Evolutionary conservation across 2,888 invertebrate genomes (phyloP), one percentile per base, ranked within the genome.

Genomic region (Electrophaes corylata): DNA sequence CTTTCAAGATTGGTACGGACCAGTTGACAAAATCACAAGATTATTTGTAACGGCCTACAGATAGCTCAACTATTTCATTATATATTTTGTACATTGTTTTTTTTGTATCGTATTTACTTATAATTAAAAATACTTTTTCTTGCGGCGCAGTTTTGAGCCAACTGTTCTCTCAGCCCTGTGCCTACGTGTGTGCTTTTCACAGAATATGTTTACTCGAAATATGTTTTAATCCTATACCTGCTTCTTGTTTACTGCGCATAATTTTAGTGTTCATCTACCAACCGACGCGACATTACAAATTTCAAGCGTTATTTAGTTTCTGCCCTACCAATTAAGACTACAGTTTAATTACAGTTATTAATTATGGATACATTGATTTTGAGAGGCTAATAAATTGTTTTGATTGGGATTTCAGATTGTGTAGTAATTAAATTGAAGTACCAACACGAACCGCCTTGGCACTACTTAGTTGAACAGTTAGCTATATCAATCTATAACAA

Each of bases 211-310:
- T 68, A 55, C 58, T 51, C 50, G 59, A 57, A 57, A 63, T 64
- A 67, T 64, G 66, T 67, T 67, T 67, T 69, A 69, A 67, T 69
- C 67, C 55, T 50, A 57, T 59, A 55, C 59, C 40, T 61, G 62
- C 57, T 58, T 51, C 52, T 48, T 66, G 66, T 66, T 67, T 65
- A 59, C 58, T 50, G 62, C 43, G 60, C 61, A 65, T 67, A 63
- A 67, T 63, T 65, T 63, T 14, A 53, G 39, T 65, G 44, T 53
- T 58, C 49, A 53, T 53, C 52, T 48, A 53, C 48, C n/a, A 52
- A 48, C 43, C 39, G 26, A 26, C 41, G 12, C 41, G 12, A 41
- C 31, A 49, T 50, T 64, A 39, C 26, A 43, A 61, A 58, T 48
- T 62, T 47, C 45, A 33, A 43, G 35, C 41, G 33, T 48, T 53